Evolutionary conservation across 64 coral and sea anemone species (phyloP).

Genomic region (Acropora tenuis): DNA sequence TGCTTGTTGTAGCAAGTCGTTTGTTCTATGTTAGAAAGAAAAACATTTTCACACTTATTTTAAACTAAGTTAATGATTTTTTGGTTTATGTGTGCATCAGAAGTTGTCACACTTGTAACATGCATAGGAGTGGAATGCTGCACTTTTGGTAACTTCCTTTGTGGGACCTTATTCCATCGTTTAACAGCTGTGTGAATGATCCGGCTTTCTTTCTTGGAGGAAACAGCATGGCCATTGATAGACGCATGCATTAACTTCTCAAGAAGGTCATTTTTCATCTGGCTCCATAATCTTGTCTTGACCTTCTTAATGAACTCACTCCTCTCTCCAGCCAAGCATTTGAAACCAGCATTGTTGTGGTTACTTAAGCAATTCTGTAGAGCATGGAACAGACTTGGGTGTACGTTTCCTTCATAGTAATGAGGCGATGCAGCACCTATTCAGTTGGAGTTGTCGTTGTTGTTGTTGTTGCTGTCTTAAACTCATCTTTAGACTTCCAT

Average conservation of each 20-base stretch:
- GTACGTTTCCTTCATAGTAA: conserved; percentile 20
- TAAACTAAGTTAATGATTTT: background rate
- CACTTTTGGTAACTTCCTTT: conserved; percentile 2
- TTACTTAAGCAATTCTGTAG: background rate
- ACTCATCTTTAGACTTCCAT: conserved; percentile 26
- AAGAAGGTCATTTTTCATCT: no score
- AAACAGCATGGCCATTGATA: conserved; percentile 12
- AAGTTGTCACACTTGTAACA: background rate
- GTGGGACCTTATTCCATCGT: background rate
- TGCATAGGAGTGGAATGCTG: background rate
- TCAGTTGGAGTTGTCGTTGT: conserved; percentile 8
- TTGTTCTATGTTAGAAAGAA: no score
- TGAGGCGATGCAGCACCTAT: conserved; percentile 27
- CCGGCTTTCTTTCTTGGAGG: background rate
- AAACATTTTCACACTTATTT: background rate
- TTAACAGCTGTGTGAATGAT: conserved; percentile 17
- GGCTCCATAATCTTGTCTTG: no score
- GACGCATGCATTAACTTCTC: background rate
- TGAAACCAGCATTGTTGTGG: background rate
- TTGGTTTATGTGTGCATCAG: background rate
- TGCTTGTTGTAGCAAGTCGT: no score
- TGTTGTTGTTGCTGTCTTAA: background rate
- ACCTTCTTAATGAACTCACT: no score
- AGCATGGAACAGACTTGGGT: background rate
- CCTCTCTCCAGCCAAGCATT: background rate